Base-by-base conservation (phyloP, 2,888 invertebrate genomes). In the Polydrusus cervinus region DNA sequence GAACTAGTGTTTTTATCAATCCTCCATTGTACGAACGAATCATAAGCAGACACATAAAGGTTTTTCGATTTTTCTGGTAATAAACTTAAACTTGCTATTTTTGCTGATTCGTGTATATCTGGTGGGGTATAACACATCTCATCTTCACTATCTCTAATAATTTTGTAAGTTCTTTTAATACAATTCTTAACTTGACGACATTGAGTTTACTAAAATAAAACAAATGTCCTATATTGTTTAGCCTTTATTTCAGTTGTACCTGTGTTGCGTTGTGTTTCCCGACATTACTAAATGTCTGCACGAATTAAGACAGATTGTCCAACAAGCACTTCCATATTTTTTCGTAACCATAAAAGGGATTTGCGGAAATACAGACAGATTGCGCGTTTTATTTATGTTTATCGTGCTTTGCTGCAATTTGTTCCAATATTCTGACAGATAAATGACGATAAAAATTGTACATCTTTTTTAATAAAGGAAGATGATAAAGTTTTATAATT, bases 351-450 rank as follows among this genome's bases (percentile, higher is more conserved):
- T 80, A 82, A 80, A 82, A 75, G 82, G 85, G 85, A 84, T 85
- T 84, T 81, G 75, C 72, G 79, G 79, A 84, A 85, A 85, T 83
- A 78, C 82, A 84, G 83, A 86, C 84, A 84, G 84, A 86, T 86
- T 82, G 85, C 83, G 69, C 81, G 34, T 81, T 83, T 81, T 85
- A 85, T 85, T 85, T 85, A 84, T 85, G 84, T 85, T 85, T 85
- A 83, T 84, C 84, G 81, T 83, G 85, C 83, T 82, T 79, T 78
- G 74, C 75, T 64, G 85, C 85, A 84, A 84, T 85, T 85, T 85
- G 85, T 85, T 84, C 84, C 85, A 84, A 85, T 84, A 85, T 82
- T 82, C 81, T 80, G 81, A 82, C 81, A 81, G 78, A 79, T 81
- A 83, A 84, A 82, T 82, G 84, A 79, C 84, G 80, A 82, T 84